Conservation (phyloP, 2,113 vertebrate species). For the Camarhynchus parvulus region DNA sequence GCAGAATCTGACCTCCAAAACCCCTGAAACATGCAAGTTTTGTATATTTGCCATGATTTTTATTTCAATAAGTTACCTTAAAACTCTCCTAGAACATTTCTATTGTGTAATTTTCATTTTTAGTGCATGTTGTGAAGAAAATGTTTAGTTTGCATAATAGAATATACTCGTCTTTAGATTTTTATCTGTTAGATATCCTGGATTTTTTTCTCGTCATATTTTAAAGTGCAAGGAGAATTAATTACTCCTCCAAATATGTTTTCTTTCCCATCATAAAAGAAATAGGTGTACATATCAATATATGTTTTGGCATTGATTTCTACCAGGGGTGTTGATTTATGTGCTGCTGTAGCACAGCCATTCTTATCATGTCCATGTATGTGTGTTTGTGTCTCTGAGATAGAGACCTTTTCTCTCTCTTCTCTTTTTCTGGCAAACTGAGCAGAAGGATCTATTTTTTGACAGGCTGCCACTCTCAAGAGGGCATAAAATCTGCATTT, state of each 20-base stretch:
- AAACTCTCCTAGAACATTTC: not conserved
- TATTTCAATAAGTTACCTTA: not conserved
- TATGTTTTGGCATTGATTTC: not conserved
- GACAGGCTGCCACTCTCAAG: constrained; percentile 51
- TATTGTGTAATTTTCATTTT: not conserved
- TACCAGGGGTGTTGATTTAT: not conserved
- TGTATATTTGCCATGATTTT: not conserved
- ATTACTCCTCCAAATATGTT: rapidly evolving
- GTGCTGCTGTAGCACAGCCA: not conserved
- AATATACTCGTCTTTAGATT: not conserved
- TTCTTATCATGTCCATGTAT: not conserved
- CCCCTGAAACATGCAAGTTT: not conserved
- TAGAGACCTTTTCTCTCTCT: not conserved
- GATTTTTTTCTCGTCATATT: not conserved
- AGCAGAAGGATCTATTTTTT: constrained; percentile 53
- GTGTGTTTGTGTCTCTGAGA: not conserved
- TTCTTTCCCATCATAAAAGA: not conserved
- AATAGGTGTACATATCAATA: not conserved
- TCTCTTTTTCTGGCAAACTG: constrained; percentile 1
- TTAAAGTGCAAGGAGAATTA: not conserved
- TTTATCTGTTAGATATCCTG: not conserved
- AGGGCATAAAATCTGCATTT: constrained; percentile 68
- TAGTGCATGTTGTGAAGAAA: not conserved
- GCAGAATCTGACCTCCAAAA: not conserved
- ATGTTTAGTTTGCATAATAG: not conserved